These are phyloP conservation scores for Rosalia funebris DNA, from an alignment of 2,888 invertebrate species.

Conservation along the genomic window DNA sequence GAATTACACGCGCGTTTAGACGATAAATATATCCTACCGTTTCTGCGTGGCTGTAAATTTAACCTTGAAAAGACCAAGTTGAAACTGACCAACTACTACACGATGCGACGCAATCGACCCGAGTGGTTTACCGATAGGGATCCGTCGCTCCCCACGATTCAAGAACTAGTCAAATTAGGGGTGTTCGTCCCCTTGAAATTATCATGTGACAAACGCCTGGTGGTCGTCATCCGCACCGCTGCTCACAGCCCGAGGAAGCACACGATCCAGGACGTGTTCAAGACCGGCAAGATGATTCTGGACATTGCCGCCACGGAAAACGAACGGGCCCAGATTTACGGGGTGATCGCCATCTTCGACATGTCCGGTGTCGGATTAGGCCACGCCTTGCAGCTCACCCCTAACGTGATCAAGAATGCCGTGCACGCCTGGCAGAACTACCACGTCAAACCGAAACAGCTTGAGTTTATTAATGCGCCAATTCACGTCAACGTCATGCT, in stretches of 20 bases:
- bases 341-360: slow-evolving; percentile 72
- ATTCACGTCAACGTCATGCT: slow-evolving; percentile 74
- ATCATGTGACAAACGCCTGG: slow-evolving; percentile 63
- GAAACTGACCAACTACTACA: slow-evolving; percentile 68
- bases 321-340: slow-evolving; percentile 63
- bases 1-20: slow-evolving; percentile 63
- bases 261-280: slow-evolving; percentile 70
- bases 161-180: slow-evolving; percentile 67
- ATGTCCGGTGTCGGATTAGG: slow-evolving; percentile 68
- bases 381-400: slow-evolving; percentile 66
- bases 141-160: slow-evolving; percentile 67
- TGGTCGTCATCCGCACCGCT: slow-evolving; percentile 70
- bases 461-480: slow-evolving; percentile 74
- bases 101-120: slow-evolving; percentile 65
- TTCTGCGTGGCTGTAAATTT: slow-evolving; percentile 70
- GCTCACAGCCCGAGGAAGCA: slow-evolving; percentile 70
- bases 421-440: slow-evolving; percentile 77
- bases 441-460: slow-evolving; percentile 72
- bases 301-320: slow-evolving; percentile 67
- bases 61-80: slow-evolving; percentile 67
- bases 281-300: slow-evolving; percentile 72
- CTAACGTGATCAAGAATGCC: slow-evolving; percentile 68
- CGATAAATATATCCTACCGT: slow-evolving; percentile 65
- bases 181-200: slow-evolving; percentile 68
- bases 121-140: slow-evolving; percentile 72